Base-by-base conservation (phyloP, 2,113 vertebrate species). In the Bagarius yarrelli region DNA sequence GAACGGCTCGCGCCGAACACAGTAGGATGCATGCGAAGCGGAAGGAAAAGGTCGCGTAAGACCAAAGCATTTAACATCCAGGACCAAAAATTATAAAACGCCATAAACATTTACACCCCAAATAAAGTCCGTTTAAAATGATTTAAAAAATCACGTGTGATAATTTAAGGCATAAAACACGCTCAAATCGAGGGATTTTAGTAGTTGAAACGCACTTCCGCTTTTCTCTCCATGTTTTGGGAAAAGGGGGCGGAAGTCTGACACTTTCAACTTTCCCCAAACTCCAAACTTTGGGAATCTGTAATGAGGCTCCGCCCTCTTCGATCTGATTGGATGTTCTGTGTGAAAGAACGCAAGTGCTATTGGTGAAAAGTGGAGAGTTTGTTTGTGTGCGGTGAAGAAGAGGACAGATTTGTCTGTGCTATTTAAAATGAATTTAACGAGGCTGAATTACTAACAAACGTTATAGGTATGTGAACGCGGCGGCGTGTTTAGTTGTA, bases 281-380 rank as follows among this genome's bases (percentile, higher is more conserved):
- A 32, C 67, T 71, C 69, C 47, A 30, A 52, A 53, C 27, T 73
- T 55, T 34, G 32, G 70, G 50, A 73, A 50, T 73, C 55, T 73
- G 18, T 13, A 0, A 0, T 52, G 69, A 4, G 44, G 44, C 27
- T 11, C 70, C 50, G 70, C 70, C 70, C 25, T 1, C 16, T 5
- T 23, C 5, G 5, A 34, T 73, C 30, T 6, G 0, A 73, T 73
- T 73, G 70, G 70, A 18, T 55, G 14, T 5, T 34, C 16, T 73
- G 23, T 8, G 50, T 52, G 25, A 55, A 34, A 5, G 19, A 2
- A 0, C 27, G 2, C n/a, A 27, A 30, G 3, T 55, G 25, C 44
- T 30, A 71, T 71, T 71, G 69, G 69, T 52, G 44, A 30, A 18
- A 12, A 71, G 8, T 15, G 47, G 47, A 21, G 6, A 12, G 12